phyloP scores from a whole-genome alignment of 2,113 vertebrate genomes.

The Corynorhinus townsendii region DNA sequence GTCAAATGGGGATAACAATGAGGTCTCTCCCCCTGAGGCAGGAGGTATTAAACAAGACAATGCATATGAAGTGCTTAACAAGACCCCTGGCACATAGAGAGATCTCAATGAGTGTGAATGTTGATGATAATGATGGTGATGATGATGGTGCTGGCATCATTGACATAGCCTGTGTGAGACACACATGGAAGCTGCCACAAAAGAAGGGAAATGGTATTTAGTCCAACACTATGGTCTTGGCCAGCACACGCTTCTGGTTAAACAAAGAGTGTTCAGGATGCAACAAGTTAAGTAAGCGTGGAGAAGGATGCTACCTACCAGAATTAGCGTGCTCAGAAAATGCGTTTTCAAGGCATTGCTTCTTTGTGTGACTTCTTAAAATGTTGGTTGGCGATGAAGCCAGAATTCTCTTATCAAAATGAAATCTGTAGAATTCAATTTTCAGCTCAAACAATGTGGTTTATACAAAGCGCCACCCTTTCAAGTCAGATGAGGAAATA shows the following conservation, averaged over 20 bases:
- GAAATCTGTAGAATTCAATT: conserved; percentile 61
- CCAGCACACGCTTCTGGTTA: background rate
- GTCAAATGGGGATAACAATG: background rate
- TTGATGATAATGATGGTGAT: background rate
- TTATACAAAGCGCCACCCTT: conserved; percentile 60
- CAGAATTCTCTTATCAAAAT: conserved; percentile 72
- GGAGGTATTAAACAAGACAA: background rate
- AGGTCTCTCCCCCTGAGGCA: background rate
- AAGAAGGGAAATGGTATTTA: background rate
- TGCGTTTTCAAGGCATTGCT: conserved; percentile 50
- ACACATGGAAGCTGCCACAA: background rate
- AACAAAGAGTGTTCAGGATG: conserved; percentile 23
- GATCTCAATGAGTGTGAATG: background rate
- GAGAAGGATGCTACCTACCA: conserved; percentile 25
- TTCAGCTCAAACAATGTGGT: conserved; percentile 73
- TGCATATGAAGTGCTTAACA: background rate
- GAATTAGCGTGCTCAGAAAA: conserved; percentile 39
- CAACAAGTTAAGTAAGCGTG: background rate
- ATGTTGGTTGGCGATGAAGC: conserved; percentile 56
- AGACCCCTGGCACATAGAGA: background rate
- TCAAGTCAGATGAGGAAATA: conserved; percentile 66
- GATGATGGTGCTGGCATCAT: background rate
- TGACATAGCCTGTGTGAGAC: background rate
- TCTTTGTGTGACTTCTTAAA: conserved; percentile 73
- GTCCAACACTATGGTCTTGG: background rate